These are phyloP conservation scores for Orcinus orca DNA, from an alignment of 2,113 vertebrate species.

Conservation along the genomic window DNA sequence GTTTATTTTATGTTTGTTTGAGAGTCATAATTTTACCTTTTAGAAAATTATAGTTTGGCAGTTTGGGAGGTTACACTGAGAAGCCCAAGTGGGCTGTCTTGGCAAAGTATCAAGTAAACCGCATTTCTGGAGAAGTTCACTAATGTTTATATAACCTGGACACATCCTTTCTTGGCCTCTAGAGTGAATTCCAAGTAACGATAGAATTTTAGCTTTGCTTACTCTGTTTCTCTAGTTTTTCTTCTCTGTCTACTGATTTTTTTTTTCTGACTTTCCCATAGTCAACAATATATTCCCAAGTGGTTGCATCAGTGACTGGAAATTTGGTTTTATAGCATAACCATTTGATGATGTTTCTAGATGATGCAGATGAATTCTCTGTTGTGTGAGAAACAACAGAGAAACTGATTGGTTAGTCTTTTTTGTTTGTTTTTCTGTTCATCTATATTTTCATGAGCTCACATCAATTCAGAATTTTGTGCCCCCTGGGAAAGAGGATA, in stretches of 20 bases:
- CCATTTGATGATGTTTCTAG: neutral
- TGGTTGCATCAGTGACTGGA: neutral
- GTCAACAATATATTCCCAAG: neutral
- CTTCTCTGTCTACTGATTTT: neutral
- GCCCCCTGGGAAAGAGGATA: neutral
- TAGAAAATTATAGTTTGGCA: neutral
- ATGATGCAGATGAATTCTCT: neutral
- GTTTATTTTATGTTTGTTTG: neutral
- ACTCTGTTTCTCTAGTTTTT: neutral
- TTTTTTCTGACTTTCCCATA: neutral
- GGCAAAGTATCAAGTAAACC: neutral
- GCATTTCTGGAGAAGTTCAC: neutral
- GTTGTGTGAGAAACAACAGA: neutral
- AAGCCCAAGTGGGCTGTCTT: neutral
- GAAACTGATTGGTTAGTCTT: neutral
- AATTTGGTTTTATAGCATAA: neutral
- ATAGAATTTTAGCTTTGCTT: neutral
- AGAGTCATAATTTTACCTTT: neutral
- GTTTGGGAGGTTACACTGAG: neutral
- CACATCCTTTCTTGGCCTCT: neutral
- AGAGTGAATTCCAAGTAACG: neutral
- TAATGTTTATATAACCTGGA: neutral
- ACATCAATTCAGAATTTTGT: neutral
- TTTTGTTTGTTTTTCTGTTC: neutral
- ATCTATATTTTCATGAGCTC: neutral